Evolutionary conservation across 1,140 invertebrate genomes (phyloP).

Genomic region (Meteorus sp.): DNA sequence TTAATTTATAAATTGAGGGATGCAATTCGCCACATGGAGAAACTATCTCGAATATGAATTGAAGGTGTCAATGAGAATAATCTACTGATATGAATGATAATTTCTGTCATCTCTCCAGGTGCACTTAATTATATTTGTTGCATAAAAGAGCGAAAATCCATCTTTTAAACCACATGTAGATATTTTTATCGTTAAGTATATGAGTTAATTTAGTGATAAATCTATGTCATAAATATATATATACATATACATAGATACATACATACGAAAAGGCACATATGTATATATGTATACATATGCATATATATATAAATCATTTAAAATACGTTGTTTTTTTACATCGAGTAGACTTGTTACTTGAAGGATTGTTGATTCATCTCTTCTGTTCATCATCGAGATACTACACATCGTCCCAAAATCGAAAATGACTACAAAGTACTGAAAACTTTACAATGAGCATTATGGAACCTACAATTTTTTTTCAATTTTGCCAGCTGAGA

Average conservation of each 20-base stretch:
- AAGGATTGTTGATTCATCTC: slow-evolving; percentile 46
- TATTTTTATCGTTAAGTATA: slow-evolving; percentile 34
- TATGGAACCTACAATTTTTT: too few relatives aligned
- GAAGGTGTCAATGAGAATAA: slow-evolving; percentile 2
- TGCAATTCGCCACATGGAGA: slow-evolving; percentile 10
- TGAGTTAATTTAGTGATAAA: background rate
- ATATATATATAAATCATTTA: slow-evolving; percentile 51
- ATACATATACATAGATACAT: slow-evolving; percentile 44
- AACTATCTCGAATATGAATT: background rate
- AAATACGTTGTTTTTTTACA: slow-evolving; percentile 46
- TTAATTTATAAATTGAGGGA: slow-evolving; percentile 10
- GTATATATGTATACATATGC: slow-evolving; percentile 31
- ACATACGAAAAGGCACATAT: slow-evolving; percentile 38
- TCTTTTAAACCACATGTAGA: slow-evolving; percentile 41
- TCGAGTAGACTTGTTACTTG: slow-evolving; percentile 38
- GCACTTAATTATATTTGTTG: slow-evolving; percentile 50
- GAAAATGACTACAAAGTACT: too few relatives aligned
- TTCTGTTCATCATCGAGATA: slow-evolving; percentile 28
- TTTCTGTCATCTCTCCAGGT: slow-evolving; percentile 32
- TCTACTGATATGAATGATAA: slow-evolving; percentile 4
- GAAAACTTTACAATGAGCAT: too few relatives aligned
- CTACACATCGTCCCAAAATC: too few relatives aligned
- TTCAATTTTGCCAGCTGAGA: too few relatives aligned
- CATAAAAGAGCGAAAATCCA: slow-evolving; percentile 43
- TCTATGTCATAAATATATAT: background rate